A percentile compares a stretch with the other conserved stretches of the same genome.
Conservation (phyloP, 2,888 invertebrate genomes). For the Exocentrus adspersus region DNA sequence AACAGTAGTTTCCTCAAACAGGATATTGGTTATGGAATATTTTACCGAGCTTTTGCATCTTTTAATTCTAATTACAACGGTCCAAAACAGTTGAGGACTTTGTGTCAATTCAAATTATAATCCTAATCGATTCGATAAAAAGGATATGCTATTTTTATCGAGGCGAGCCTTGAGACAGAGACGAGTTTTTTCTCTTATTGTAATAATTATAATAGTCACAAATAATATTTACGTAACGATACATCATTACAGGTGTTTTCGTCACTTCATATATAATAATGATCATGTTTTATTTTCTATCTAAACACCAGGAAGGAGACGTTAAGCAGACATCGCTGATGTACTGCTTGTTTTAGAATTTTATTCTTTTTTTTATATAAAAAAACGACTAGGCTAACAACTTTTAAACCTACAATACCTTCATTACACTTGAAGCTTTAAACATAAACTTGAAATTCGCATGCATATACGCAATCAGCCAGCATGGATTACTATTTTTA, state of each 20-base stretch:
- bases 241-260: constrained; percentile 18
- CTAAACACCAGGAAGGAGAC: constrained; percentile 7
- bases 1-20: too few relatives aligned
- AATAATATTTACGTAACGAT: constrained; percentile 19
- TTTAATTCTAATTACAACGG: too few relatives aligned
- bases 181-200: constrained; percentile 3
- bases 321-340: constrained; percentile 13
- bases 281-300: constrained; percentile 17
- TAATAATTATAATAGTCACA: constrained; percentile 8
- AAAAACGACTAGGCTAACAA: background rate
- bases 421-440: too few relatives aligned
- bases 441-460: too few relatives aligned
- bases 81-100: too few relatives aligned
- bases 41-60: too few relatives aligned
- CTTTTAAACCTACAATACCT: too few relatives aligned
- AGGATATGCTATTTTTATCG: background rate
- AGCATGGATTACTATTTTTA: too few relatives aligned
- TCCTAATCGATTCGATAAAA: too few relatives aligned
- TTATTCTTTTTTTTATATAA: background rate
- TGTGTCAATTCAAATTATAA: too few relatives aligned
- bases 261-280: constrained; percentile 18
- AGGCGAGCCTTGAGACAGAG: background rate
- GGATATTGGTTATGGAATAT: too few relatives aligned
- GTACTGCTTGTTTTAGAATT: constrained; percentile 4
- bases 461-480: too few relatives aligned